phyloP scores from a whole-genome alignment of 2,113 vertebrate species.

The Gopherus flavomarginatus region DNA sequence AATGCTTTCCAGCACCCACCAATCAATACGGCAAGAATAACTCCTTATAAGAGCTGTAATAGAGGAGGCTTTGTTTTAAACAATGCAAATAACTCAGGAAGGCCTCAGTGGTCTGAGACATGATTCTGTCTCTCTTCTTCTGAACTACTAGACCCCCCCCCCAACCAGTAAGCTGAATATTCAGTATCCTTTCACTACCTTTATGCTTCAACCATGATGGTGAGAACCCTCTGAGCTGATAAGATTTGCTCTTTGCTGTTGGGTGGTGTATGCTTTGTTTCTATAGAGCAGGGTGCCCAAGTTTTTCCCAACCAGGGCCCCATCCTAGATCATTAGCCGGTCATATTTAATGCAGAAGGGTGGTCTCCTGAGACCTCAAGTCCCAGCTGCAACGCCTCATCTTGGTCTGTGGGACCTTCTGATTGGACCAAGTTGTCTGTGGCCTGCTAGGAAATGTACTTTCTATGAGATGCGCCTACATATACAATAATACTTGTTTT shows the following conservation, averaged over 20 bases:
- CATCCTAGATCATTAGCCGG: rapidly evolving
- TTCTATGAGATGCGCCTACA: background rate
- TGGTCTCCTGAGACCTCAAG: background rate
- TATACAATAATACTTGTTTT: background rate
- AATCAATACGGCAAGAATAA: background rate
- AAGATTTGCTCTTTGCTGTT: background rate
- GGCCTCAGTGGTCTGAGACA: background rate
- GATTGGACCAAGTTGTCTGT: background rate
- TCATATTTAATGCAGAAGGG: background rate
- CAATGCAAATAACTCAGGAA: background rate
- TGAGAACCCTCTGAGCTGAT: background rate
- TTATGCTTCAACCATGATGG: background rate
- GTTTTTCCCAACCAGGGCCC: rapidly evolving
- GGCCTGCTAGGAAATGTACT: background rate
- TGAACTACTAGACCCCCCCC: background rate
- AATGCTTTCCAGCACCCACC: background rate
- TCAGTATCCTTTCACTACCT: rapidly evolving
- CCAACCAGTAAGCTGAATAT: background rate
- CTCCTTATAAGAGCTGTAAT: background rate
- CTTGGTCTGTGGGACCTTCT: background rate
- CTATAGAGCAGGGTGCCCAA: background rate
- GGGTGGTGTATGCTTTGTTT: rapidly evolving
- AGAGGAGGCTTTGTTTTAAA: background rate
- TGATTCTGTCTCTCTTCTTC: background rate
- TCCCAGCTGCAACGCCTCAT: background rate